A percentile compares a stretch with the other conserved stretches of the same genome.
Conservation (phyloP, 2,113 vertebrate genomes). For the Chauna torquata region DNA sequence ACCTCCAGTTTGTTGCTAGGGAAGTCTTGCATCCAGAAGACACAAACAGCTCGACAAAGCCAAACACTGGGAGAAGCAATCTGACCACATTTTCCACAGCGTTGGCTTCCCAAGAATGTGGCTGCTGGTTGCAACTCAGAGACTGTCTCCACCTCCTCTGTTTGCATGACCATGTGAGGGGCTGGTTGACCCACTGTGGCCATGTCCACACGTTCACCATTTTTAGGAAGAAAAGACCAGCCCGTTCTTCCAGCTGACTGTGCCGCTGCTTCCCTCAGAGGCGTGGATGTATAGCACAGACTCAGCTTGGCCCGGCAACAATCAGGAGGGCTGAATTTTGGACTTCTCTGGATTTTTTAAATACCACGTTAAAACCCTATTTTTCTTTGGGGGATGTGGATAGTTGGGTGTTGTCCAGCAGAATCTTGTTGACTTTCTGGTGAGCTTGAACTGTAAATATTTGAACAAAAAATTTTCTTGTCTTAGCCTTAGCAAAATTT, state of each 20-base stretch:
- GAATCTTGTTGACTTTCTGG: slow-evolving; percentile 13
- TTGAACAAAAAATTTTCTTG: background rate
- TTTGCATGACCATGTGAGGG: background rate
- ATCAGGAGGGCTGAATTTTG: background rate
- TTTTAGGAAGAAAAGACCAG: background rate
- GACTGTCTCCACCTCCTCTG: background rate
- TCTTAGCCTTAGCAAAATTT: slow-evolving; percentile 26
- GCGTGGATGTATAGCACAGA: background rate
- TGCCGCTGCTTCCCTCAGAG: background rate
- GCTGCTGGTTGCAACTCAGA: background rate
- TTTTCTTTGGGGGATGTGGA: background rate
- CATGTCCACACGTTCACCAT: rapidly evolving
- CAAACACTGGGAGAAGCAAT: background rate
- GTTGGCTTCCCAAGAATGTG: background rate
- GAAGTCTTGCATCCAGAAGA: background rate
- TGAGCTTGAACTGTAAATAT: slow-evolving; percentile 20
- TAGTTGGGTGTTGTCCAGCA: background rate
- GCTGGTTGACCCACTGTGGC: background rate
- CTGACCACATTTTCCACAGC: background rate
- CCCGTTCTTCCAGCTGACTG: background rate
- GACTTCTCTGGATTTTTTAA: background rate
- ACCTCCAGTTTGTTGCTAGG: background rate
- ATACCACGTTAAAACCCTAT: background rate
- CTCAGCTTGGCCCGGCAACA: background rate
- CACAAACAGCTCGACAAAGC: background rate